Base-by-base conservation (phyloP, 2,888 invertebrate species). In the Nymphalis polychloros region DNA sequence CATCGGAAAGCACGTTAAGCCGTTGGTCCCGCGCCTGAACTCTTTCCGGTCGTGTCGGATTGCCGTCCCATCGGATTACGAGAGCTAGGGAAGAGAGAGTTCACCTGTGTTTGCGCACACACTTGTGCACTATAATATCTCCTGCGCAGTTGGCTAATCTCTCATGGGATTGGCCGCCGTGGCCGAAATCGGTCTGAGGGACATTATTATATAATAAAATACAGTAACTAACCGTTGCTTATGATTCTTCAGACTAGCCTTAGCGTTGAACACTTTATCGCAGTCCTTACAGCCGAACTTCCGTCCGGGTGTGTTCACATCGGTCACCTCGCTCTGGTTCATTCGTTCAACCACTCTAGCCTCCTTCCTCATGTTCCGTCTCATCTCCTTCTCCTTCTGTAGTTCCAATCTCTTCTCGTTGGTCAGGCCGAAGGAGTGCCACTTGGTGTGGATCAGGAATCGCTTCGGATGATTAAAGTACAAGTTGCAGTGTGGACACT, bases 401-500 rank as follows among this genome's bases (percentile, higher is more conserved):
- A 82, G 55, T 20, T 87, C 85, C 35, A 78, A 66, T 16, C 85
- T 76, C 66, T 82, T 85, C 35, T 85, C 82, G 8, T 84, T 83
- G 0, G 84, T 84, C 0, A 86, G 74, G 0, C 91, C 91, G 20
- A 91, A 88, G 0, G 83, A 78, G 69, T 93, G 93, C 93, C 93
- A 93, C 60, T 92, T 92, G 3, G 78, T 76, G 67, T 93, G 93
- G 0, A 93, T 83, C 0, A 93, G 79, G 65, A 89, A 91, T 2
- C 93, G 76, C 61, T 93, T 93, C 1, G 89, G 88, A 63, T 92
- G 80, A 0, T 76, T 76, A 35, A 93, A 84, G 2, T 87, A 75
- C 0, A 91, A 73, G 1, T 72, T 72, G 55, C 93, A 93, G 64
- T 87, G 78, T 0, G 86, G 83, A 20, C 93, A 93, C 75, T 90